Evolutionary conservation across 2,797 vertebrate species (phyloP).

Genomic region (Typhlichthys eigenmanni): DNA sequence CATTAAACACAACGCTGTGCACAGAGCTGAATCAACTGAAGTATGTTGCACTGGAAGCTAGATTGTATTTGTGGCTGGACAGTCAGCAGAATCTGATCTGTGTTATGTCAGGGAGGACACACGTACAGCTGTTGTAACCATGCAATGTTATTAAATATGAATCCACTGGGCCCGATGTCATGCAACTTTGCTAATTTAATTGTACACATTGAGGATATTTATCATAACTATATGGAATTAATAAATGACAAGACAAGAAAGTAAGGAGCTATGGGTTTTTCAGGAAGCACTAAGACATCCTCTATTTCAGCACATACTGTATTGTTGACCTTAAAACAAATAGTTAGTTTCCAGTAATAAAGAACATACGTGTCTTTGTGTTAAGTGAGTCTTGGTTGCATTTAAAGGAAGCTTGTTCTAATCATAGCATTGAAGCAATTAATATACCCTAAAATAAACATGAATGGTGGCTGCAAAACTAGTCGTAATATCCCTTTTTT

Average conservation of each 20-base stretch:
- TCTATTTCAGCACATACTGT: constrained; percentile 36
- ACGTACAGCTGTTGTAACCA: background rate
- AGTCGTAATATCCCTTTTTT: constrained; percentile 21
- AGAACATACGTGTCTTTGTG: constrained; percentile 4
- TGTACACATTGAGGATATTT: constrained; percentile 22
- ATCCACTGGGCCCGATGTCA: background rate
- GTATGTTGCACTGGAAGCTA: background rate
- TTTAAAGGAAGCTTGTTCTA: constrained; percentile 31
- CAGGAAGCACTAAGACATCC: constrained; percentile 43
- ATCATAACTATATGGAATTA: constrained; percentile 18
- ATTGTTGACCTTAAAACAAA: constrained; percentile 42
- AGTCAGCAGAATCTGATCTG: constrained; percentile 4
- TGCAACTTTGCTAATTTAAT: constrained; percentile 20
- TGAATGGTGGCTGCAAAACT: constrained; percentile 30
- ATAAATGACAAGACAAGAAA: background rate
- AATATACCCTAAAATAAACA: constrained; percentile 6
- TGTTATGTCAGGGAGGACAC: background rate
- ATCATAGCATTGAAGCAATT: constrained; percentile 35
- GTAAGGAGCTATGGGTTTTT: constrained; percentile 54
- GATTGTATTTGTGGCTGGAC: background rate
- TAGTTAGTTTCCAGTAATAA: constrained; percentile 45
- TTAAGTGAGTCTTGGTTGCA: background rate
- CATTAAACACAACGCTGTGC: constrained; percentile 1
- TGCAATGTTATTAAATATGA: background rate
- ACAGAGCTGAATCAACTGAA: background rate